phyloP scores from a whole-genome alignment of 2,797 vertebrate genomes.

The Nannoperca obscura region DNA sequence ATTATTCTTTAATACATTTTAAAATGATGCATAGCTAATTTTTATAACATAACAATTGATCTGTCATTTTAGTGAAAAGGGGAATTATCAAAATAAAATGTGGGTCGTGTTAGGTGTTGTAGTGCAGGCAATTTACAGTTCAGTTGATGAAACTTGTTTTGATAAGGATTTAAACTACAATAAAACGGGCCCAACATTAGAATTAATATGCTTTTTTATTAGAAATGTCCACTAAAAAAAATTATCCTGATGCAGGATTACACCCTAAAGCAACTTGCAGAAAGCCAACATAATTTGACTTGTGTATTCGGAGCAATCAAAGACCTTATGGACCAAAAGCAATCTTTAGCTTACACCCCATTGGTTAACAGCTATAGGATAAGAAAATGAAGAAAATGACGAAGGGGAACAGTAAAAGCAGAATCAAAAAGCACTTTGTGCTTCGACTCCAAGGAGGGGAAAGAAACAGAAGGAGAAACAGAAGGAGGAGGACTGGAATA shows the following conservation, averaged over 20 bases:
- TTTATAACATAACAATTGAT: neutral
- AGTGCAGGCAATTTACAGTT: neutral
- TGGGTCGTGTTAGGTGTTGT: neutral
- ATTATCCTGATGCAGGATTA: neutral
- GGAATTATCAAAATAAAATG: slow-evolving; percentile 1
- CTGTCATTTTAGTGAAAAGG: neutral
- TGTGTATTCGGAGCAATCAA: slow-evolving; percentile 21
- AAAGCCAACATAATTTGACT: neutral
- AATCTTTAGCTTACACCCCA: neutral
- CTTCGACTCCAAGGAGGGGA: slow-evolving; percentile 22
- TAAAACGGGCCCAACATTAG: neutral
- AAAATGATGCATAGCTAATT: neutral
- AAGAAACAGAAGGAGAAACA: slow-evolving; percentile 71
- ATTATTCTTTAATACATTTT: neutral
- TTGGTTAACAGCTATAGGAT: slow-evolving; percentile 22
- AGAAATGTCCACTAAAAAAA: slow-evolving; percentile 4
- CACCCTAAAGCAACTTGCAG: neutral
- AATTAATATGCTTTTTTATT: neutral
- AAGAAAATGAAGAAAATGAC: slow-evolving; percentile 22
- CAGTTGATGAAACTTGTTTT: neutral
- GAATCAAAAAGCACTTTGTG: slow-evolving; percentile 34
- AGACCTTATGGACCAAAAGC: neutral
- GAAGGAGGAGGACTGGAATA: slow-evolving; percentile 69
- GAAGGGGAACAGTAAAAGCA: slow-evolving; percentile 19
- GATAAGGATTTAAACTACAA: neutral